Evolutionary conservation across 2,888 invertebrate genomes (phyloP), one percentile per base, ranked within the genome.

Genomic region (Pogonocherus hispidulus): DNA sequence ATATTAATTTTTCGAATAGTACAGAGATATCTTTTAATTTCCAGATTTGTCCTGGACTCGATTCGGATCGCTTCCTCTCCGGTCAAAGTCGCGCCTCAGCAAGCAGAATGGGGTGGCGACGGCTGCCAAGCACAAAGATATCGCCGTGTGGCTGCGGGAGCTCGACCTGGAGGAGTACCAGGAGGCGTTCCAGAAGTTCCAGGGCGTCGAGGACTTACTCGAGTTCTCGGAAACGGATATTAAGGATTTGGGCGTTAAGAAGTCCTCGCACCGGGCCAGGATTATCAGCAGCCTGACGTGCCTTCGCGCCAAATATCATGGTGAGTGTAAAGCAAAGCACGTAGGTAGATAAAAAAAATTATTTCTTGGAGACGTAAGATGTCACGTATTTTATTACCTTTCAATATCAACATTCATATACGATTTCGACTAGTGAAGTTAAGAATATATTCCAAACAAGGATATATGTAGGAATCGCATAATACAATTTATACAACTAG

Each of bases 261-360:
- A 90, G 77, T 87, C 90, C 1, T 88, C 88, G 14, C 91, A 92
- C 83, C 84, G 92, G 27, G 90, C 90, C 1, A 87, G 89, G 76
- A 89, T 92, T 74, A 87, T 90, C 70, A 89, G 90, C 35, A 91
- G 90, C 81, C 84, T 92, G 59, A 87, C 90, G n/a, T 87, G 89
- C 6, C 86, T 92, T 3, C 86, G 89, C 44, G 88, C 89, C 20
- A 92, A 91, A 82, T 89, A 89, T 60, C 85, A 89, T 70, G 89
- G 89, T 85, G 84, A 86, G 79, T 72, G 44, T 19, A n/a, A n/a
- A n/a, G n/a, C n/a, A 8, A 27, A 27, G 27, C 27, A 27, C 27
- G 27, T 5, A 27, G 8, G 8, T 3, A 27, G 8, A 5, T 27
- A 27, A 27, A 27, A 27, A n/a, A n/a, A n/a, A n/a, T n/a, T n/a